Evolutionary conservation across 1,140 invertebrate species (phyloP).

Genomic region (Tribolium castaneum): DNA sequence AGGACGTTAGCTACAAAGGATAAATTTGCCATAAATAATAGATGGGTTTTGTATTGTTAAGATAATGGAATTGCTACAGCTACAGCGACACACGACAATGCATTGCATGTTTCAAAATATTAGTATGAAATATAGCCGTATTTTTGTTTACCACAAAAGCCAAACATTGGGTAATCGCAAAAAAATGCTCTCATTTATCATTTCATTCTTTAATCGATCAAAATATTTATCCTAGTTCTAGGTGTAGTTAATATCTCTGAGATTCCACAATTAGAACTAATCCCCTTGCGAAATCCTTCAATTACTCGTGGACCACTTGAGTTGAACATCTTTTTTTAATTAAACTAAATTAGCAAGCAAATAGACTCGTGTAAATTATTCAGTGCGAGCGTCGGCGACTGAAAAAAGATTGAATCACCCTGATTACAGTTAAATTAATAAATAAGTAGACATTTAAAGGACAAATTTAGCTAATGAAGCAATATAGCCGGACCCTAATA

Average conservation of each 20-base stretch:
- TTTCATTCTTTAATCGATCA: neutral
- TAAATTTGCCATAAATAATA: neutral
- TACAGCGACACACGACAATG: neutral
- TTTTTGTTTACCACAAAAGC: too few relatives aligned
- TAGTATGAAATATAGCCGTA: neutral
- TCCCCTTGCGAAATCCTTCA: conserved; percentile 37
- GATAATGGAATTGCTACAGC: neutral
- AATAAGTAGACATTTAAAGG: conserved; percentile 4
- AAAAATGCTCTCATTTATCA: neutral
- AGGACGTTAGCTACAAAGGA: neutral
- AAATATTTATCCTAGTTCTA: too few relatives aligned
- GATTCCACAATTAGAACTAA: conserved; percentile 41
- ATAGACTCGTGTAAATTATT: neutral
- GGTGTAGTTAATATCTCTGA: conserved; percentile 19
- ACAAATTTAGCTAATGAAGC: neutral
- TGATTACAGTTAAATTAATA: neutral
- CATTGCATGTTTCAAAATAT: neutral
- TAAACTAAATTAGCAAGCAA: neutral
- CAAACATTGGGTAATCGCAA: too few relatives aligned
- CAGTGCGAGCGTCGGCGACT: neutral
- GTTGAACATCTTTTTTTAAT: conserved; percentile 1
- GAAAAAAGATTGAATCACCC: neutral
- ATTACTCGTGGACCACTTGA: conserved; percentile 40
- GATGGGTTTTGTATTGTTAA: neutral
- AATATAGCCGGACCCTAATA: neutral